Conservation (phyloP, 2,113 vertebrate species). For the Anoura caudifer region DNA sequence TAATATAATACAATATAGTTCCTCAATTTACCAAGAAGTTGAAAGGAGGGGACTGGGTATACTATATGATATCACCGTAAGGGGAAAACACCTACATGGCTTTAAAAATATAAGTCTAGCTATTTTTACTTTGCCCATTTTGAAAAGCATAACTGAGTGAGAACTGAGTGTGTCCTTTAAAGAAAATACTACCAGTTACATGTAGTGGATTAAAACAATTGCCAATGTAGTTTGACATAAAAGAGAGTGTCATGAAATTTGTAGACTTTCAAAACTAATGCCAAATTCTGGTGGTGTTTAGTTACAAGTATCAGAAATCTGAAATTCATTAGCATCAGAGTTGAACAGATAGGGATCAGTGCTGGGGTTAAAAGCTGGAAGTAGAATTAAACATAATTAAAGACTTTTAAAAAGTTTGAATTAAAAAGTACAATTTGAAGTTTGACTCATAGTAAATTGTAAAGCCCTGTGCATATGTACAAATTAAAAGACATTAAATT, state of each 20-base stretch:
- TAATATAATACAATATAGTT: neutral
- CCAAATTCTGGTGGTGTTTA: neutral
- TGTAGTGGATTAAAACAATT: neutral
- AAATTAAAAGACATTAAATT: conserved; percentile 29
- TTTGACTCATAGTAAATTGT: conserved; percentile 47
- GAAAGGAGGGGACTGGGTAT: neutral
- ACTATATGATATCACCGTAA: neutral
- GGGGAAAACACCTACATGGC: neutral
- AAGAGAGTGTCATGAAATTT: neutral
- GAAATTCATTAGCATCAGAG: neutral
- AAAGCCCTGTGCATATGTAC: neutral
- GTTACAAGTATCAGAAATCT: neutral
- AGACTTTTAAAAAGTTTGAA: conserved; percentile 41
- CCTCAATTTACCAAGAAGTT: neutral
- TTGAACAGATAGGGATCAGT: neutral
- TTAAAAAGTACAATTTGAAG: conserved; percentile 54
- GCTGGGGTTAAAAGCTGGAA: neutral
- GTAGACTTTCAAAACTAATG: neutral
- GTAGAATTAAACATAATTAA: conserved; percentile 57
- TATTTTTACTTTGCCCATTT: neutral
- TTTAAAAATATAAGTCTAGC: neutral
- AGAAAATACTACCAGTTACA: neutral
- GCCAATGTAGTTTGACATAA: neutral
- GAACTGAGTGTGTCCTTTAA: neutral
- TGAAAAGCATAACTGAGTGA: neutral